Evolutionary conservation across 2,888 invertebrate species (phyloP), one percentile per base, ranked within the genome.

Genomic region (Scaptomyza parva): DNA sequence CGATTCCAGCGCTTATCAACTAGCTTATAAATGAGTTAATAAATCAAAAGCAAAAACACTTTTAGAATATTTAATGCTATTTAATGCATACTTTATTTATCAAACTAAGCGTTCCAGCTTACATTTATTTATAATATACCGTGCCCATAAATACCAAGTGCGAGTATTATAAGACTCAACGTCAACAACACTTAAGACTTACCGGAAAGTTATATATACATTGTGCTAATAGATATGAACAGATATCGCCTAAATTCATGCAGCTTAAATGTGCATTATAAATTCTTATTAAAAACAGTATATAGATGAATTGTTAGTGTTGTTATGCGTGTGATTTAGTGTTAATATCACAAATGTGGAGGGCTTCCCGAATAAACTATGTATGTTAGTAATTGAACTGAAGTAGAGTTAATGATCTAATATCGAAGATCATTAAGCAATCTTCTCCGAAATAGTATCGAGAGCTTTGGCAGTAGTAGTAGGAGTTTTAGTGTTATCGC

Each of bases 361-460:
- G 50, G 67, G 47, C 67, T 64, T 76, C 64, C 76, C 50, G 33
- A 64, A 33, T 51, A 52, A 62, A 47, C 43, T 44, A 63, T 18
- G 37, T 44, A 63, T 18, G 37, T 52, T 39, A 59, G 33, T 54
- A 30, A 47, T 20, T 61, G 43, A 60, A 41, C 41, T 37, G n/a
- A 50, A 39, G 53, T 44, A 39, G 55, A 39, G 55, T 55, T 57
- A 52, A 57, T 26, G 37, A 26, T 45, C n/a, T 28, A 18, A 41
- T 41, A 9, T 53, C 6, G n/a, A 43, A 35, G 14, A 57, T 78
- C 60, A 87, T 39, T 84, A 51, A 57, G 74, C 71, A 59, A 90
- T 78, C 73, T 90, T 89, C 59, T 90, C 90, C 89, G 89, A 85
- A 80, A 89, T 72, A 59, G 88, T 86, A 61, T 81, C 78, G 45